phyloP scores from a whole-genome alignment of 2,888 invertebrate genomes.

The Cheilosia grossa region DNA sequence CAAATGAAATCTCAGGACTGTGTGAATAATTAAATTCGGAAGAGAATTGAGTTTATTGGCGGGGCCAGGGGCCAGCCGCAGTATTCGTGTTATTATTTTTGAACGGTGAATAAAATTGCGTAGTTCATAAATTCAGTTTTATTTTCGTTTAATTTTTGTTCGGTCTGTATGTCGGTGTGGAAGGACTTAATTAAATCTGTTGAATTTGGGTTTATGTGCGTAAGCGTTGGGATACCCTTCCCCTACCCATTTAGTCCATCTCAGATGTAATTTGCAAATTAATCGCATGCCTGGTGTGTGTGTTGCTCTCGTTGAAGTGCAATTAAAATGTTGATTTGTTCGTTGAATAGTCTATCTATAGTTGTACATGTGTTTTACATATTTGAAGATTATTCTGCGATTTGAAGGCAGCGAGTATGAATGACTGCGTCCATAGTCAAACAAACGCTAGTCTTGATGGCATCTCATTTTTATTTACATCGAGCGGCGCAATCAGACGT shows the following conservation, averaged over 20 bases:
- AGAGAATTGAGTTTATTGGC: slow-evolving; percentile 53
- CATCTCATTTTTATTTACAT: too few species aligned
- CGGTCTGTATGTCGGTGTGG: neutral
- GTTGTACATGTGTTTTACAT: too few species aligned
- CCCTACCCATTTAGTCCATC: neutral
- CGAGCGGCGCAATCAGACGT: too few species aligned
- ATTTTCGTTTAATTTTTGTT: slow-evolving; percentile 11
- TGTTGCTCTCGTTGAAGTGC: slow-evolving; percentile 6
- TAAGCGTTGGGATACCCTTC: slow-evolving; percentile 14
- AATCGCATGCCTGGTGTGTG: slow-evolving; percentile 22
- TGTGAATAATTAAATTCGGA: slow-evolving; percentile 72
- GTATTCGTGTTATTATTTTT: slow-evolving; percentile 50
- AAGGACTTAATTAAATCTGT: slow-evolving; percentile 61
- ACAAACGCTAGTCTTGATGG: too few species aligned
- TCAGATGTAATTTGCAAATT: slow-evolving; percentile 29
- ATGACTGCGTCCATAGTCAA: too few species aligned
- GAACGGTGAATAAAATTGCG: slow-evolving; percentile 53
- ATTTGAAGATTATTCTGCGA: too few species aligned
- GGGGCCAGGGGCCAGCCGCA: neutral
- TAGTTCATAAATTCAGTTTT: slow-evolving; percentile 54
- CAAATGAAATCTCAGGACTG: slow-evolving; percentile 65
- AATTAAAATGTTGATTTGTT: neutral
- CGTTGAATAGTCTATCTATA: too few species aligned
- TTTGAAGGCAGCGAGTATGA: too few species aligned
- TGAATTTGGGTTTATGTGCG: slow-evolving; percentile 56